Base-by-base conservation (phyloP, 64 coral and sea anemone genomes). In the Montipora capricornis region DNA sequence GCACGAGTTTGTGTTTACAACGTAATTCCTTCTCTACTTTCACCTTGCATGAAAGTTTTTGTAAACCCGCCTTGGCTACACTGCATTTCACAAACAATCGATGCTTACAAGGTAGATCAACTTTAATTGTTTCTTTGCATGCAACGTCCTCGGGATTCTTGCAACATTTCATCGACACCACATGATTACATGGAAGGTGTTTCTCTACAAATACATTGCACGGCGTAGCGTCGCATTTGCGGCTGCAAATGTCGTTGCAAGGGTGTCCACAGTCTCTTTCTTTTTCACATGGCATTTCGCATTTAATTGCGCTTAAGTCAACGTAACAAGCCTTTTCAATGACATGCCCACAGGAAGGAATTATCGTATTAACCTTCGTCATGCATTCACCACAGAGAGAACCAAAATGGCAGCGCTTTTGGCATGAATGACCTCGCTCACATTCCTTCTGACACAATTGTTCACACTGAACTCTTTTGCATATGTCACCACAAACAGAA, bases 151-250 rank as follows among this genome's bases (percentile, higher is more conserved):
- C 47, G 0, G 45, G 49, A 19, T 49, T 66, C 49, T 87, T 29
- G 89, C 88, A 15, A 49, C 89, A 95, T 7, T 76, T 17, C 7
- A 71, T 45, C 10, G 47, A 37, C 13, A 70, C 68, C 22, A 50
- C 17, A 55, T 95, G 94, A 10, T 75, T 89, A 44, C 94, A 95
- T 47, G 76, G 83, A 26, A 95, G 74, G 20, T 68, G 47, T 60
- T 60, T 68, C 7, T 74, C 6, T 57, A 80, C 60, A 61, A 20
- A 6, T 13, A 60, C 22, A 14, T 81, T 74, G 62, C 94, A 95
- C 60, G 75, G 50, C 67, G 61, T 71, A 66, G 66, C 70, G 5
- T 90, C 74, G 20, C 95, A 96, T 5, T 64, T 29, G 47, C 73
- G 8, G 6, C 44, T 51, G 51, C 95, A 96, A 0, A 61, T 48